phyloP scores from a whole-genome alignment of 37 sponge, comb jelly and placozoan species.

The Agelas oroides region DNA sequence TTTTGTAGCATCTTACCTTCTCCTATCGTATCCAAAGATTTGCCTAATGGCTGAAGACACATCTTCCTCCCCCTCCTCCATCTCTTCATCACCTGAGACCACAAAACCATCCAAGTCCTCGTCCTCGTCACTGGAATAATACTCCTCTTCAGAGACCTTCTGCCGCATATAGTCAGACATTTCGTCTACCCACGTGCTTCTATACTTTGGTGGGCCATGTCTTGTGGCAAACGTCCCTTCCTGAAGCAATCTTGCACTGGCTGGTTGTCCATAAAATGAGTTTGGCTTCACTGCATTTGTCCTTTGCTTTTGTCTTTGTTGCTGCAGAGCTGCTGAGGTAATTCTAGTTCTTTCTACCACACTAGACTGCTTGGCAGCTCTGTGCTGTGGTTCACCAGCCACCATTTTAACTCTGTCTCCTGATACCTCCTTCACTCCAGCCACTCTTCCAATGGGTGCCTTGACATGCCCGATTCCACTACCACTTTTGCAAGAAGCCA shows the following conservation, averaged over 20 bases:
- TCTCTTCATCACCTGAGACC: conserved; percentile 51
- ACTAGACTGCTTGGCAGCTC: too few species aligned
- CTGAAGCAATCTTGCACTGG: not conserved
- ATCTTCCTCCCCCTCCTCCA: conserved; percentile 46
- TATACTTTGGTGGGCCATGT: not conserved
- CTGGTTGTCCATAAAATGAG: conserved; percentile 32
- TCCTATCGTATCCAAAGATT: conserved; percentile 78
- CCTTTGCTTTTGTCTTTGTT: not conserved
- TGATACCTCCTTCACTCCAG: too few species aligned
- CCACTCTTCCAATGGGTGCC: too few species aligned
- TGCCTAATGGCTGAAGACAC: conserved; percentile 68
- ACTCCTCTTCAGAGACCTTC: not conserved
- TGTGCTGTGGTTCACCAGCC: too few species aligned
- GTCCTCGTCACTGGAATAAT: conserved; percentile 47
- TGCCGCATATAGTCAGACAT: conserved; percentile 42
- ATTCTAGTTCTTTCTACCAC: too few species aligned
- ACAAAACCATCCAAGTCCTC: conserved; percentile 67
- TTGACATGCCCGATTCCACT: too few species aligned
- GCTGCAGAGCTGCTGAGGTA: too few species aligned
- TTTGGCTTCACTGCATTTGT: conserved; percentile 9
- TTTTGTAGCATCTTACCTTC: conserved; percentile 20
- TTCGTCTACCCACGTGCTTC: conserved; percentile 55
- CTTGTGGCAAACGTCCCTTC: not conserved
- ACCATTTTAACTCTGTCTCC: too few species aligned
- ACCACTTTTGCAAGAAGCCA: too few species aligned